Conservation (phyloP, 2,797 vertebrate species). For the Poecilia picta region DNA sequence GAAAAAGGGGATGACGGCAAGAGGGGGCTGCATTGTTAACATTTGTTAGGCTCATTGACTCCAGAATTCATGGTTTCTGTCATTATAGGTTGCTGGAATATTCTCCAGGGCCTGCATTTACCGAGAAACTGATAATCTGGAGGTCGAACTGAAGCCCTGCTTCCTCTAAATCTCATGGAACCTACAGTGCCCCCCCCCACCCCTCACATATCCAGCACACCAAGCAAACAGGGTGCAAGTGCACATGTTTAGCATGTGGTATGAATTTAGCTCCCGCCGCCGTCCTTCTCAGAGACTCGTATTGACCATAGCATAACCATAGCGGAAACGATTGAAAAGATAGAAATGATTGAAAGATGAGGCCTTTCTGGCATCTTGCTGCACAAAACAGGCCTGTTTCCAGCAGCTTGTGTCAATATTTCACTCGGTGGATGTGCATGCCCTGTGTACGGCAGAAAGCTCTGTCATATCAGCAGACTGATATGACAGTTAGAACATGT, state of each 20-base stretch:
- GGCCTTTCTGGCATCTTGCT: conserved; percentile 61
- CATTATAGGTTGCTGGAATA: conserved; percentile 57
- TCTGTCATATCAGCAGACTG: conserved; percentile 65
- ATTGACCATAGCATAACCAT: conserved; percentile 55
- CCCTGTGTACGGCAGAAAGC: conserved; percentile 48
- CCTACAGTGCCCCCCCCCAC: background rate
- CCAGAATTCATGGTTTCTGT: conserved; percentile 75
- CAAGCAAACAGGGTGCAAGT: conserved; percentile 15
- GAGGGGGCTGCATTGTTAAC: conserved; percentile 71
- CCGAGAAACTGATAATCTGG: conserved; percentile 50
- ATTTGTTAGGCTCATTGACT: conserved; percentile 80
- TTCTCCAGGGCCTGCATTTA: conserved; percentile 54
- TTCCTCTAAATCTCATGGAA: conserved; percentile 30
- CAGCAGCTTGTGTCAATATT: conserved; percentile 72
- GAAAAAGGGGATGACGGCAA: conserved; percentile 56
- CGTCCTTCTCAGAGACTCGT: conserved; percentile 26
- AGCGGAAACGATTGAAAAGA: conserved; percentile 48
- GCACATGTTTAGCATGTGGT: conserved; percentile 60
- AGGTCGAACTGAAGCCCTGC: conserved; percentile 41
- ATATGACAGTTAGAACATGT: conserved; percentile 69
- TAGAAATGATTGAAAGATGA: conserved; percentile 44
- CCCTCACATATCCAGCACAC: background rate
- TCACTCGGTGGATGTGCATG: conserved; percentile 33
- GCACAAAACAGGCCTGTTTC: conserved; percentile 52
- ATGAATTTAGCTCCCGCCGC: conserved; percentile 32